Evolutionary conservation across 2,113 vertebrate species (phyloP).

Genomic region (Cyprinodon variegatus): DNA sequence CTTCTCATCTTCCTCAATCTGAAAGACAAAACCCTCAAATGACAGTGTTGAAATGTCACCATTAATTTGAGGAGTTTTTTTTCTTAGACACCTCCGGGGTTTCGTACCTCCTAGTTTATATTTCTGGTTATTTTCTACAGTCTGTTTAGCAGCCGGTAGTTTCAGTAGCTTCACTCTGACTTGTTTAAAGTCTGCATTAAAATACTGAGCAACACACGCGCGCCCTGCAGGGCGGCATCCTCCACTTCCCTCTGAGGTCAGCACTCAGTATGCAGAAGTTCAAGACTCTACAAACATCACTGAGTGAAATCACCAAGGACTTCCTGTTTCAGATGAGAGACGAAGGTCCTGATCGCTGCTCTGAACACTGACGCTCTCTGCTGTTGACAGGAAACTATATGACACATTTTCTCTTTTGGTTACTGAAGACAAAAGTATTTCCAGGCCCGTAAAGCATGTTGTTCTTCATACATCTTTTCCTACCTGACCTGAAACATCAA

Average conservation of each 20-base stretch:
- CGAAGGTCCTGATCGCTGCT: not conserved
- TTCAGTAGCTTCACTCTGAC: conserved; percentile 12
- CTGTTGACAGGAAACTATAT: not conserved
- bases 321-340: not conserved
- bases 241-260: not conserved
- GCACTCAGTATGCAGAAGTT: no score
- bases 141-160: conserved; percentile 2
- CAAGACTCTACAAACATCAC: not conserved
- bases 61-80: not conserved
- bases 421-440: no score
- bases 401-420: not conserved
- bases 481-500: not conserved
- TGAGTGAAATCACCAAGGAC: not conserved
- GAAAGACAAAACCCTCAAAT: not conserved
- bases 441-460: no score
- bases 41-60: not conserved
- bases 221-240: conserved; percentile 1
- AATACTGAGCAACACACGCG: conserved; percentile 20
- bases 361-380: not conserved
- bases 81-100: not conserved
- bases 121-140: not conserved
- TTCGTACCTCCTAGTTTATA: not conserved
- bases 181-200: conserved; percentile 6
- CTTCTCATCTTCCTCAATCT: not conserved
- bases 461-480: no score